phyloP scores from a whole-genome alignment of 2,113 vertebrate species.

The Furnarius figulus region DNA sequence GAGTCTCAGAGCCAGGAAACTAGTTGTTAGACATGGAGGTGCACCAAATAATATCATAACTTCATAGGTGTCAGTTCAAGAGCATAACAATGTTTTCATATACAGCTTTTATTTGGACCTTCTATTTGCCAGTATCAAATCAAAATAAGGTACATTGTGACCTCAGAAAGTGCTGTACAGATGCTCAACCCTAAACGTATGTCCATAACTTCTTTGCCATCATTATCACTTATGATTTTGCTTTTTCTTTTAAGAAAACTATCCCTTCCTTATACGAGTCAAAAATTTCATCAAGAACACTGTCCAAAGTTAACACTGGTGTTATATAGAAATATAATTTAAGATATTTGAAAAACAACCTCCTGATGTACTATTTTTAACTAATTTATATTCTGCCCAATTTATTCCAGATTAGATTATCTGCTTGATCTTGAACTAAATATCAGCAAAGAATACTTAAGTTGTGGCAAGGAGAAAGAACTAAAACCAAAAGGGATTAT shows the following conservation, averaged over 20 bases:
- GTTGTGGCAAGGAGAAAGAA: not conserved
- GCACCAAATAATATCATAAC: not conserved
- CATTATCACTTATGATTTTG: not conserved
- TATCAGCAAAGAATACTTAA: not conserved
- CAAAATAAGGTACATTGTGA: not conserved
- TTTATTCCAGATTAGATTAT: not conserved
- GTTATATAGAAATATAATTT: not conserved
- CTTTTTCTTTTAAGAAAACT: not conserved
- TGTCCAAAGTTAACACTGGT: not conserved
- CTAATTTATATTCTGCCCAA: not conserved
- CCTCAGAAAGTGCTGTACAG: not conserved
- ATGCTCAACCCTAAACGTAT: not conserved
- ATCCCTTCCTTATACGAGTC: not conserved
- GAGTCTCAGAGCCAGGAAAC: not conserved
- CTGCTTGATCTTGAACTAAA: not conserved
- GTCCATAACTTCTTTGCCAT: not conserved
- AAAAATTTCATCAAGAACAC: not conserved
- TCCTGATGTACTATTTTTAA: not conserved
- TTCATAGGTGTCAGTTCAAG: accelerated
- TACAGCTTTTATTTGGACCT: accelerated
- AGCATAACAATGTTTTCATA: not conserved
- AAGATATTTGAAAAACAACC: not conserved
- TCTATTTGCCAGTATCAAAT: not conserved
- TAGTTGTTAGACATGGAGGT: not conserved
- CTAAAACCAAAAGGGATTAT: not conserved